Base-by-base conservation (phyloP, 1,140 invertebrate species). In the Coboldia fuscipes region DNA sequence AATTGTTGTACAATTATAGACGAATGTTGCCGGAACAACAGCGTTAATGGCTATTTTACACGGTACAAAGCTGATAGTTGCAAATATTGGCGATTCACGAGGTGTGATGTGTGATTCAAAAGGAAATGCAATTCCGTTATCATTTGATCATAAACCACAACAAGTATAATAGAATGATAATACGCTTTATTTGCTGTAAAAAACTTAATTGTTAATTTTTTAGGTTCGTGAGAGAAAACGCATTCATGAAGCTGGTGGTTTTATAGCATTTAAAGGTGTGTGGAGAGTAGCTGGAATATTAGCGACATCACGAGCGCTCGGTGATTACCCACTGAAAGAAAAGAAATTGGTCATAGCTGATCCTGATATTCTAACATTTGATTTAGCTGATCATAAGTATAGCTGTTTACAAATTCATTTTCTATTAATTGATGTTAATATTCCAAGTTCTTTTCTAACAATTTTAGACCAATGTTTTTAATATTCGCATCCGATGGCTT, bases 61-160 rank as follows among this genome's bases (percentile, higher is more conserved):
- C 54, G 72, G 72, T 19, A 72, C 73, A 42, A 67, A 71, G 42
- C 54, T 97, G 30, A 77, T 84, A 39, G 86, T 96, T 17, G 89
- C 88, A 6, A 96, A 96, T 69, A 86, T 96, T 18, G 90, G 90
- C 7, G 90, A 97, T 55, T 94, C 89, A 0, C 62, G 90, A 42
- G 90, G 85, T 23, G 86, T 97, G 0, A 84, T 94, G 72, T 92
- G 83, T 60, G 85, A 93, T 60, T 68, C 65, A 26, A 72, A 78
- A 50, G 86, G 86, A 12, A 80, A 79, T 54, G 77, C 76, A 4
- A 84, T 94, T 41, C 86, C 88, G 30, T 61, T 96, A 7, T 93
- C 89, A 10, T 89, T 89, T 57, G 90, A 96, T 55, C 89, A 97
- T 47, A 96, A 96, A 62, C 90, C 90, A 18, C 82, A 92, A 52